Evolutionary conservation across 2,888 invertebrate species (phyloP).

Genomic region (Lamellibrachia satsuma): DNA sequence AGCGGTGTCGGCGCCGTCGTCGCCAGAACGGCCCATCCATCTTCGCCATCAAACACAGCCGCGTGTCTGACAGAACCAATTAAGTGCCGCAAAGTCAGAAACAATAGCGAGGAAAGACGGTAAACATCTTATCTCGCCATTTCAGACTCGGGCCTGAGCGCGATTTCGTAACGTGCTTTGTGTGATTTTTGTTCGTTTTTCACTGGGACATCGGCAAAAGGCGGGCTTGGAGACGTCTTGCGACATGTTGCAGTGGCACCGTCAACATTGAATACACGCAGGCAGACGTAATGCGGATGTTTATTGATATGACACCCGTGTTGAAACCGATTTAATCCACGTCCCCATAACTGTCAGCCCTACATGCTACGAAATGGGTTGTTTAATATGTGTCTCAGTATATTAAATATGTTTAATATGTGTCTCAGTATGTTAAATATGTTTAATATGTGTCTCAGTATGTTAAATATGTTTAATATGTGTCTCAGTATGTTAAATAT

Average conservation of each 20-base stretch:
- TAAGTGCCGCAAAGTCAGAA: constrained; percentile 1
- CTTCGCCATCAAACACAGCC: neutral
- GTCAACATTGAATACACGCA: neutral
- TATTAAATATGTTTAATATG: too few species aligned
- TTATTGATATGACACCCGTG: neutral
- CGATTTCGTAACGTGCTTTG: neutral
- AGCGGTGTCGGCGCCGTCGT: neutral
- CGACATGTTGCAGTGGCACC: neutral
- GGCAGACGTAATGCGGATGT: neutral
- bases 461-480: too few species aligned
- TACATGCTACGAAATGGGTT: neutral
- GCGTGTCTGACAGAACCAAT: neutral
- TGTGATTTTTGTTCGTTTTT: neutral
- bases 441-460: too few species aligned
- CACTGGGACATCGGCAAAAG: neutral
- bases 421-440: too few species aligned
- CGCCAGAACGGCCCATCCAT: neutral
- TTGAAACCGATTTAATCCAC: neutral
- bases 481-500: too few species aligned
- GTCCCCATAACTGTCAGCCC: neutral
- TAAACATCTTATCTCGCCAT: neutral
- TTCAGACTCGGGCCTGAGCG: neutral
- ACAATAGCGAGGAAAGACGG: neutral
- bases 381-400: neutral
- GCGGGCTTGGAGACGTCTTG: neutral